Percentiles rank a stretch among this genome's conserved stretches.
phyloP scores from a whole-genome alignment of 1,140 invertebrate genomes.

The Schmidtea mediterranea region DNA sequence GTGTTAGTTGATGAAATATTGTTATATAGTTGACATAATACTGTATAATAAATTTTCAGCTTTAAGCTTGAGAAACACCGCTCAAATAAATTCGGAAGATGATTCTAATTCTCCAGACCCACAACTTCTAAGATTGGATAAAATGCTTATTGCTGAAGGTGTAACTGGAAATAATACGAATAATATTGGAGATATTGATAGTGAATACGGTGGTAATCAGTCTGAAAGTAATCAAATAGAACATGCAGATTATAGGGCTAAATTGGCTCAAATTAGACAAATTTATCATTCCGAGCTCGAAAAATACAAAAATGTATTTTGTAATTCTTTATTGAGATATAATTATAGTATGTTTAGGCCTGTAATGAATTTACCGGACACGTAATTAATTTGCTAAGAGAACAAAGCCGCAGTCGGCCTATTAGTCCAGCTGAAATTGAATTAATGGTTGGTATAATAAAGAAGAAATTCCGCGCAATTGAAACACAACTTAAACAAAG shows the following conservation, averaged over 20 bases:
- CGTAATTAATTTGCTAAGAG: constrained; percentile 83
- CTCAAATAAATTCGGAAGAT: background rate
- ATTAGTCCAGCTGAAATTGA: constrained; percentile 91
- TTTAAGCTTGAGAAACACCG: constrained; percentile 9
- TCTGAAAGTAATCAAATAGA: constrained; percentile 39
- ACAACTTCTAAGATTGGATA: constrained; percentile 88
- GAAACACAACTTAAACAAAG: constrained; percentile 99
- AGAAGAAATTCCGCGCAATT: constrained; percentile 97
- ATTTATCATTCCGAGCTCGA: constrained; percentile 96
- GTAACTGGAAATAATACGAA: constrained; percentile 50
- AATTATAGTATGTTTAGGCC: constrained; percentile 17
- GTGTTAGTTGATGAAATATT: constrained; percentile 13
- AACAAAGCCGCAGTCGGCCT: constrained; percentile 80
- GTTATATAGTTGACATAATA: constrained; percentile 8
- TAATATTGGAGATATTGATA: constrained; percentile 46
- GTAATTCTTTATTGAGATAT: background rate
- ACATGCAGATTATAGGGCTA: constrained; percentile 92
- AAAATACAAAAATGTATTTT: constrained; percentile 75
- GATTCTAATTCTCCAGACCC: constrained; percentile 59
- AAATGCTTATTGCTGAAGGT: constrained; percentile 97
- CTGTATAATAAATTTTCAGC: background rate
- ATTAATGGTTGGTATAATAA: constrained; percentile 96
- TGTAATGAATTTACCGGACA: constrained; percentile 99
- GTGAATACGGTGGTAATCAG: background rate
- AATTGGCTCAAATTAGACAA: constrained; percentile 89